A percentile compares a stretch with the other conserved stretches of the same genome.
These are phyloP conservation scores for Anser cygnoides DNA, from an alignment of 2,113 vertebrate species.

Conservation along the genomic window DNA sequence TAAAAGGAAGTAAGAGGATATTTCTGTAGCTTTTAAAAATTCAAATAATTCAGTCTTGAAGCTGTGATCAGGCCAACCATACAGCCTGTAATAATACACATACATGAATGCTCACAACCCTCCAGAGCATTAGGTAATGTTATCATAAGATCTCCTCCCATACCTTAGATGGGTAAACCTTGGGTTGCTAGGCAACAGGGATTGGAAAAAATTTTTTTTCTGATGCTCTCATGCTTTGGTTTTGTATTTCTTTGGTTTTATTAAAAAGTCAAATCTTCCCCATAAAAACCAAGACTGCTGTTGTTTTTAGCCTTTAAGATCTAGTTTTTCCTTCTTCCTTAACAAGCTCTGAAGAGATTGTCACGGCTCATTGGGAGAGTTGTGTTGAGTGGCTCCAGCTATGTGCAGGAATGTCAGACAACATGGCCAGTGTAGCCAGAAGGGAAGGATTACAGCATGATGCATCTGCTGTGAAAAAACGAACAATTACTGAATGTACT, in stretches of 20 bases:
- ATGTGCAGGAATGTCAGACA: slow-evolving; percentile 52
- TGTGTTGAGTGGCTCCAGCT: slow-evolving; percentile 27
- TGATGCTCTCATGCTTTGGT: background rate
- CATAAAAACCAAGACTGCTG: slow-evolving; percentile 4
- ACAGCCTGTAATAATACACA: background rate
- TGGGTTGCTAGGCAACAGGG: slow-evolving; percentile 45
- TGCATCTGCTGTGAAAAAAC: slow-evolving; percentile 52
- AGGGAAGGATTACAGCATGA: slow-evolving; percentile 59
- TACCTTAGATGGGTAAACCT: slow-evolving; percentile 22
- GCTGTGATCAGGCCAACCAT: background rate
- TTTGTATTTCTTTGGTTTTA: slow-evolving; percentile 22
- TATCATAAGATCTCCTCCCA: background rate
- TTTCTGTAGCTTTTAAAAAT: background rate
- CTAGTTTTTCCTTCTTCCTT: slow-evolving; percentile 23
- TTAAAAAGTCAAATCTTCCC: background rate
- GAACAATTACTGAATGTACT: slow-evolving; percentile 59
- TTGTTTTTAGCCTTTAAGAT: background rate
- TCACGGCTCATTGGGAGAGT: background rate
- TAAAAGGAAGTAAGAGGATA: background rate
- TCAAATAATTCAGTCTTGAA: background rate
- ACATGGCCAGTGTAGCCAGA: slow-evolving; percentile 16
- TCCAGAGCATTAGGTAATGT: slow-evolving; percentile 11
- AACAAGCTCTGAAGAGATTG: slow-evolving; percentile 40
- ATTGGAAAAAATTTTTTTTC: background rate
- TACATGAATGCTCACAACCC: background rate